Evolutionary conservation across 2,797 vertebrate species (phyloP), one percentile per base, ranked within the genome.

Genomic region (Delichon dasypus): DNA sequence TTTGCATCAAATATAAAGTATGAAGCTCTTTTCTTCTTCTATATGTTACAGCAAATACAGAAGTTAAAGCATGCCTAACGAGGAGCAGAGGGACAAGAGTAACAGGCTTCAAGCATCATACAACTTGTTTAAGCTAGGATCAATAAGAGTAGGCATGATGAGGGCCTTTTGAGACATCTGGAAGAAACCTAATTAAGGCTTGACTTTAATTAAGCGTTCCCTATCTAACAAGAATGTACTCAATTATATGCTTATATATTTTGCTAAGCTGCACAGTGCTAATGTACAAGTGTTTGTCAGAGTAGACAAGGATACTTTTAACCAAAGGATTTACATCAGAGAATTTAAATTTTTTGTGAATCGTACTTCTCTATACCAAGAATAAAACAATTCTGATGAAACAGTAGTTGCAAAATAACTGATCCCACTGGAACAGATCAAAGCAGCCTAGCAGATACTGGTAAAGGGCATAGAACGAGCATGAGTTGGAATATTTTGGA

Each of bases 161-260:
- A 94, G 29, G 29, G 32, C 58, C 40, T 61, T 85, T 51, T 79
- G 78, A 94, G 60, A 93, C 74, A 85, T 67, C 64, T 85, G 57
- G 48, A 88, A 92, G 66, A 23, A 94, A 84, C 14, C 4, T 90
- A 93, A 92, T 76, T 92, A 94, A 64, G 67, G 10, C 34, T 89
- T 92, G 40, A 77, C 45, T 92, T 90, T 82, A 93, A 95, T 90
- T 90, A 95, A 70, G 40, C 21, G 89, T 55, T 85, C 42, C 7
- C 57, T 79, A 60, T 10, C 32, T 85, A 85, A 73, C 48, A 90
- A 87, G 75, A 90, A 17, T 57, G 34, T 79, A 47, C 48, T 95
- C 70, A 90, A 68, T 84, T 94, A 83, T 23, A 29, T 45, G 19
- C 61, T 85, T 85, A 79, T 4, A 2, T 64, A 60, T 79, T 82